These are phyloP conservation scores for Microtus agrestis DNA, from an alignment of 2,797 vertebrate species.

Conservation along the genomic window DNA sequence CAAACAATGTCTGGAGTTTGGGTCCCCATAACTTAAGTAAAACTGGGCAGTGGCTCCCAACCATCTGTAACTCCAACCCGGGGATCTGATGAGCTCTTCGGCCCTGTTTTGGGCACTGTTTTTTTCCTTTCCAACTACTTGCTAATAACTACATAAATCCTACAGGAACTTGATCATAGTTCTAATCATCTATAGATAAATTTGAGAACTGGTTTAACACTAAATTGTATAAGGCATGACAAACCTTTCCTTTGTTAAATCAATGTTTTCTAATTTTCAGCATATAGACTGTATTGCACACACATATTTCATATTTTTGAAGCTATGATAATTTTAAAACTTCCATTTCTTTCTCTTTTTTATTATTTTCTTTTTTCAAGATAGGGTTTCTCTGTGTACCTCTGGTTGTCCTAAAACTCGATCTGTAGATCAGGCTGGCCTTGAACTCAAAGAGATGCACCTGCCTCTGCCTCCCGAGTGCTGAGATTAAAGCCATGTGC, in stretches of 20 bases:
- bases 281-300: neutral
- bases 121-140: conserved; percentile 24
- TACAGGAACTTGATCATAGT: neutral
- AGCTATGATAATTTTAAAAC: conserved; percentile 42
- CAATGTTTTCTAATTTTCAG: neutral
- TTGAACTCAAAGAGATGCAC: neutral
- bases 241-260: neutral
- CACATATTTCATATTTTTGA: neutral
- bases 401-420: neutral
- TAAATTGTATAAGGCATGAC: neutral
- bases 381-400: neutral
- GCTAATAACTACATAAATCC: neutral
- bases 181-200: neutral
- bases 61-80: neutral
- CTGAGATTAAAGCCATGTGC: neutral
- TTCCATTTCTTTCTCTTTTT: conserved; percentile 5
- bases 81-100: neutral
- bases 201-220: neutral
- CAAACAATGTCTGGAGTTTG: neutral
- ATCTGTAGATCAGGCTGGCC: neutral
- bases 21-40: neutral
- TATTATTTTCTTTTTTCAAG: neutral
- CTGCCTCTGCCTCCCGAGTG: neutral
- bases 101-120: neutral
- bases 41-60: neutral